Percentiles rank a stretch among this genome's conserved stretches.
phyloP scores from a whole-genome alignment of 30 jellyfish, hydroid and myxozoan species.

The Chrysaora quinquecirrha region DNA sequence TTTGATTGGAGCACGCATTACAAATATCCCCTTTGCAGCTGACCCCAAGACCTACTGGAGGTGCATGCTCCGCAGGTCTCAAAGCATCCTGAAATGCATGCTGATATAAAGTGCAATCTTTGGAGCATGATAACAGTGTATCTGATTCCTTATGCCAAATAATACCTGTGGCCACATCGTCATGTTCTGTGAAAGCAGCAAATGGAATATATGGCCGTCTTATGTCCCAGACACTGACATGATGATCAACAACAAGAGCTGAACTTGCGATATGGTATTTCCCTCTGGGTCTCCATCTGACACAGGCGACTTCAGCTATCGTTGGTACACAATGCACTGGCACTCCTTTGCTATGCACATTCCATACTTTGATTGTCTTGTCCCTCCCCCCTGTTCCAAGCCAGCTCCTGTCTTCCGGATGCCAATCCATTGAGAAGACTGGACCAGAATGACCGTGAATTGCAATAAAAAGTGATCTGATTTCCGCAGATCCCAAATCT shows the following conservation, averaged over 20 bases:
- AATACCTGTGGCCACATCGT: conserved; percentile 90
- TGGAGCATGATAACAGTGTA: conserved; percentile 80
- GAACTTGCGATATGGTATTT: conserved; percentile 94
- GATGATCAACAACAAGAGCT: conserved; percentile 90
- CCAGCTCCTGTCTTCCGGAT: conserved; percentile 91
- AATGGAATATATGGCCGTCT: conserved; percentile 95
- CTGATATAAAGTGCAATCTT: conserved; percentile 76
- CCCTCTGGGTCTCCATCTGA: conserved; percentile 95
- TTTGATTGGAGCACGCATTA: conserved; percentile 68
- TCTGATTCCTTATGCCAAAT: conserved; percentile 97
- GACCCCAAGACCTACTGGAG: conserved; percentile 95
- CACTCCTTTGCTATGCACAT: conserved; percentile 68
- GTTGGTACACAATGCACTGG: conserved; percentile 84
- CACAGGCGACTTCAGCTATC: conserved; percentile 94
- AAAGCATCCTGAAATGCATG: conserved; percentile 90
- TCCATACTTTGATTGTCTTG: conserved; percentile 91
- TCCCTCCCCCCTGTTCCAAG: conserved; percentile 99
- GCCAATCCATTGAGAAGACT: conserved; percentile 96
- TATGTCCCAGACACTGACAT: conserved; percentile 94
- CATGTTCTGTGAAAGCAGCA: conserved; percentile 93
- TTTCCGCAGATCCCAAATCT: conserved; percentile 90
- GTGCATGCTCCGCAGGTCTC: conserved; percentile 97
- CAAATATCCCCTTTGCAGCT: conserved; percentile 89
- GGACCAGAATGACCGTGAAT: conserved; percentile 94
- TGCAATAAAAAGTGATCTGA: conserved; percentile 74